Base-by-base conservation (phyloP, 2,888 invertebrate genomes). In the Ceraclea dissimilis region DNA sequence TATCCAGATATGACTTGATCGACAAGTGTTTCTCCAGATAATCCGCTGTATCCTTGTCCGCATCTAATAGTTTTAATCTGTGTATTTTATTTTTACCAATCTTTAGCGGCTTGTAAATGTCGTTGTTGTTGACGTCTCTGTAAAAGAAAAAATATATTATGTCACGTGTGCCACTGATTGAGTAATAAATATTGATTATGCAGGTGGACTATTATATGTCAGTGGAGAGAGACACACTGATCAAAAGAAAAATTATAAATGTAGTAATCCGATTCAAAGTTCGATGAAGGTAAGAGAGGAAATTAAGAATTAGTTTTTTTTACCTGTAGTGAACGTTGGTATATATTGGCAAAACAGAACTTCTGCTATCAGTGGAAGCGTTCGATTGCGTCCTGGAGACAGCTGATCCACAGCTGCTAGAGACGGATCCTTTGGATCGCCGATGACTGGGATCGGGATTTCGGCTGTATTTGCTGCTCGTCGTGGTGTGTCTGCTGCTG, bases 11-110 rank as follows among this genome's bases (percentile, higher is more conserved):
- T 1, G 76, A 76, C 65, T 81, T 81, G 49, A 81, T 79, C 57
- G 77, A 76, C 55, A 80, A 67, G 63, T 81, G 79, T 62, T 78
- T 74, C 58, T 71, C 74, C 54, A 80, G 68, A 65, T 81, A 80
- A 52, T 71, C 68, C 44, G 70, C 72, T 58, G 63, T 64, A 55
- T 71, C 69, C 51, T 72, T 69, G 51, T 71, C 65, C 63, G 64
- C 48, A 63, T 78, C 68, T 63, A 77, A 69, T n/a, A 75, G 64
- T 66, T 79, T 70, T 60, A 76, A 55, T 65, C 75, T 68, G 69
- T 75, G 73, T 39, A 73, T 68, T 66, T 74, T 76, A 61, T 76
- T 76, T 67, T 76, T 76, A 47, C 74, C 67, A 59, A 78, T 71
- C 66, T 79, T 78, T 48, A 78, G 73, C 1, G 76, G 78, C 67